Evolutionary conservation across 2,113 vertebrate genomes (phyloP), one percentile per base, ranked within the genome.

Genomic region (Holacanthus passer): DNA sequence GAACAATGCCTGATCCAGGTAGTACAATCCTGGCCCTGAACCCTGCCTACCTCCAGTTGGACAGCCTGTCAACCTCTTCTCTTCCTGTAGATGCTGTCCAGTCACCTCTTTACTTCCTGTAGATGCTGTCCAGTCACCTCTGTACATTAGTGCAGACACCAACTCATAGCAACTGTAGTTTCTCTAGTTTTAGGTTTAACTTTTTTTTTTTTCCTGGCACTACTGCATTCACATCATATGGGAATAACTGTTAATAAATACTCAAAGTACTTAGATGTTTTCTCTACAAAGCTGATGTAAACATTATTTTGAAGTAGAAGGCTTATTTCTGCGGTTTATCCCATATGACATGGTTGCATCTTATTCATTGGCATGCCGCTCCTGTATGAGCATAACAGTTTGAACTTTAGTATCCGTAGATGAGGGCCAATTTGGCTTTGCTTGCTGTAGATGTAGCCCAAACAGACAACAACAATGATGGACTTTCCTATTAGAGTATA

Each of bases 1-100:
- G 98, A 99, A 96, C 97, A 96, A 94, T 99, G 98, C 96, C 98
- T 99, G 94, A 96, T 97, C 95, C 98, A 99, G 98, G 98, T 99
- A 99, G 97, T 88, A 91, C 91, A 87, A 87, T 73, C 80, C 35
- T 75, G 94, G 80, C 87, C 89, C 70, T n/a, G 41, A 86, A 32
- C 72, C 84, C 85, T 75, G 78, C 80, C 94, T 90, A 72, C 87
- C 80, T 68, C 76, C 84, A 70, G 80, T 84, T 75, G 93, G 93
- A 93, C 90, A 81, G 83, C 89, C 89, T 88, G 7, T 88, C 84
- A 66, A 73, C 81, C 64, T 56, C 83, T 73, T 87, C 81, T 77
- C 67, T 92, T 88, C 86, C 66, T 90, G 74, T 90, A 88, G 88
- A 84, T 13, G 67, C 67, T 74, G 84, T 62, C 45, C 89, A 87